These are phyloP conservation scores for Henicopernis longicauda DNA, from an alignment of 2,113 vertebrate genomes.

Conservation along the genomic window DNA sequence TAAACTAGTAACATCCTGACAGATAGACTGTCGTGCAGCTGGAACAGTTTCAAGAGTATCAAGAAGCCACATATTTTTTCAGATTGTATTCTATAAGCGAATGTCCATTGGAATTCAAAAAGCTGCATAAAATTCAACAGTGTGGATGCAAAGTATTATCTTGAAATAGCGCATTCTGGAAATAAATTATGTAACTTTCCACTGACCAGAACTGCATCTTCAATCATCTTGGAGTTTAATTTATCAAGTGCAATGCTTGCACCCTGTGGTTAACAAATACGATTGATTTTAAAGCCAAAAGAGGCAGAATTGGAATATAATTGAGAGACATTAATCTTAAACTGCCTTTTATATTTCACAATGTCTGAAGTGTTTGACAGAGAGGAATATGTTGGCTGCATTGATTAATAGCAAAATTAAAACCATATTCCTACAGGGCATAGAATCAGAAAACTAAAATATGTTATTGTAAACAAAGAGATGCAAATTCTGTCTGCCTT, in stretches of 20 bases:
- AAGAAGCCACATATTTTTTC: not conserved
- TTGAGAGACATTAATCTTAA: not conserved
- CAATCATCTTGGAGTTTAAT: not conserved
- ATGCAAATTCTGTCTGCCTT: not conserved
- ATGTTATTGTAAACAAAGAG: not conserved
- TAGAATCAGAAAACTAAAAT: not conserved
- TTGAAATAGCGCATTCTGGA: not conserved
- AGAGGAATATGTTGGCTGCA: not conserved
- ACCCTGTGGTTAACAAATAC: not conserved
- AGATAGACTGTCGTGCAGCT: not conserved
- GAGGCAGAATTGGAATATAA: not conserved
- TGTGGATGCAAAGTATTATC: not conserved
- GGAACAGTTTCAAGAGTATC: not conserved
- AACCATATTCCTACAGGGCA: not conserved
- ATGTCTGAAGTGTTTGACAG: not conserved
- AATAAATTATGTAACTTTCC: not conserved
- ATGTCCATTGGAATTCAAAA: not conserved
- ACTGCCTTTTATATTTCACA: not conserved
- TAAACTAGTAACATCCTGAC: not conserved
- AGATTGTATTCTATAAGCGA: not conserved
- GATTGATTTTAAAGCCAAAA: conserved; percentile 1
- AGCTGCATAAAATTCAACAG: not conserved
- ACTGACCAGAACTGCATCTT: not conserved
- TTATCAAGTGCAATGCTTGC: not conserved
- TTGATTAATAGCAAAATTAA: not conserved